Evolutionary conservation across 1,140 invertebrate species (phyloP), one percentile per base, ranked within the genome.

Genomic region (Pseudomyrmex pallidus): DNA sequence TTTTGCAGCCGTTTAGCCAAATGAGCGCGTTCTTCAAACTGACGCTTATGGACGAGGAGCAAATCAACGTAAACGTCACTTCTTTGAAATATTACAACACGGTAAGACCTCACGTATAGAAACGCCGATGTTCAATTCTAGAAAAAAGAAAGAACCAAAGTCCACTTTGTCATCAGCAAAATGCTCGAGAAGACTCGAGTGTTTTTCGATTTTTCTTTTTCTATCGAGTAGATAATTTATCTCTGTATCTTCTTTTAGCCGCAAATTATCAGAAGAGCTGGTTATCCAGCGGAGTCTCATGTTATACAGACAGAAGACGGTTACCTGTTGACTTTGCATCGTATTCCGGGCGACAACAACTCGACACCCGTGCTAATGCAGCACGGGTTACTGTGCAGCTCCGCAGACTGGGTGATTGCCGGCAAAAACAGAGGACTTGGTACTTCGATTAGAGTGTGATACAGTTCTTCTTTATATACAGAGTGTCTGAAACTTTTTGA

Each of bases 291-390:
- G 0, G 96, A 97, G 93, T 95, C 95, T 0, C 96, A 97, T 88
- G 93, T 95, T 0, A 94, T 97, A 0, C 89, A 94, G 15, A 97
- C 97, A 0, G 93, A 96, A 56, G 97, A 98, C 90, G 97, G 96
- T 15, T 98, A 97, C 90, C 93, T 97, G 17, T 90, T 98, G 3
- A 96, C 95, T 0, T 66, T 97, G 35, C 97, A 97, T 87, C 95
- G 97, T 59, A 97, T 98, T 86, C 96, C 96, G 1, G 89, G 93
- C 92, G 54, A 93, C 91, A 72, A 87, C 2, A 46, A 62, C 17
- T 87, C 91, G 13, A 70, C 90, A 4, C 92, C 95, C 0, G 94
- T 96, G 5, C 94, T 95, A 63, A 73, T 97, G 2, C 96, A 97
- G 91, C 97, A 98, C 88, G 97, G 97, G 9, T 90, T 97, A 0